Evolutionary conservation across 2,888 invertebrate genomes (phyloP).

Genomic region (Hypsopygia costalis): DNA sequence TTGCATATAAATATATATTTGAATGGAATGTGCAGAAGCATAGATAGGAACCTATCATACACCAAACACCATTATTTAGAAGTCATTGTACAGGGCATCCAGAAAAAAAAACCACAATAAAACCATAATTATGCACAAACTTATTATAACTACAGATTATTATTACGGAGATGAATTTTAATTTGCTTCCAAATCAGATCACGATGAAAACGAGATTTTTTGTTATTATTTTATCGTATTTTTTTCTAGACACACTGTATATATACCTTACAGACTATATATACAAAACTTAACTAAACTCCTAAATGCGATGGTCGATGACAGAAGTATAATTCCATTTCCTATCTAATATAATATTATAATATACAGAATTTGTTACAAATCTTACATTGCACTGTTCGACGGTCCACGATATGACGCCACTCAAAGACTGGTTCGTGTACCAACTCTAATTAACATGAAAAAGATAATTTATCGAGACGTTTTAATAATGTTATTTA

Average conservation of each 20-base stretch:
- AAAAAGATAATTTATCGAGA: no score
- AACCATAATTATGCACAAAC: not conserved
- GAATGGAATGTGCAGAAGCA: constrained; percentile 69
- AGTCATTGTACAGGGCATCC: constrained; percentile 32
- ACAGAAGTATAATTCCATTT: constrained; percentile 71
- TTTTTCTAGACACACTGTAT: constrained; percentile 13
- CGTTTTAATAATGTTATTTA: no score
- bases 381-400: constrained; percentile 73
- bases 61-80: constrained; percentile 74
- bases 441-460: constrained; percentile 37
- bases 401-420: constrained; percentile 64
- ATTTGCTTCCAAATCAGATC: not conserved
- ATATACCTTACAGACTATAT: constrained; percentile 54
- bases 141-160: not conserved
- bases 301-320: constrained; percentile 68
- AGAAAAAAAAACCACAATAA: constrained; percentile 2
- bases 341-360: constrained; percentile 63
- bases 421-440: constrained; percentile 34
- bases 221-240: constrained; percentile 10
- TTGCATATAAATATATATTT: constrained; percentile 75
- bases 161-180: not conserved
- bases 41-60: constrained; percentile 76
- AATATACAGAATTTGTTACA: constrained; percentile 67
- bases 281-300: constrained; percentile 65
- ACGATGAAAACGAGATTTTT: not conserved